Base-by-base conservation (phyloP, 2,888 invertebrate genomes). In the Volucella inanis region DNA sequence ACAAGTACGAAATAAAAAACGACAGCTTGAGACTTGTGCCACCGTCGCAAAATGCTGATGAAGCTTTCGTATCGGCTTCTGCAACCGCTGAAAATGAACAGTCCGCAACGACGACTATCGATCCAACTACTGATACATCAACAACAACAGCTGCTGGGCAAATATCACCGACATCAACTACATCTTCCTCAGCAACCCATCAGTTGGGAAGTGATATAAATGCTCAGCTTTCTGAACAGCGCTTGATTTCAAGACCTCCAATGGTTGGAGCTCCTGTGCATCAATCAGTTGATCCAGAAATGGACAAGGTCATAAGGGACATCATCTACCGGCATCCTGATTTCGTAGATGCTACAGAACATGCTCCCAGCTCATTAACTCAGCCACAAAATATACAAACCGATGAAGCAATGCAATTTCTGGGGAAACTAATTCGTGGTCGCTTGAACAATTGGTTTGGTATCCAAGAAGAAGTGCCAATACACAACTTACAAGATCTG, bases 221-320 rank as follows among this genome's bases (percentile, higher is more conserved):
- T 31, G 31, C 31, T 31, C 31, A 31, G 31, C 6, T 31, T 6
- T 31, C 31, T 54, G 72, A 8, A 11, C 57, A 64, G 79, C 18
- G 71, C 68, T 43, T 49, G 61, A 39, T 43, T 41, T 39, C 15
- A 3, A 14, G 38, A 15, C 85, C 31, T 31, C 31, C 9, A 85
- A 72, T 45, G 8, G 47, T 77, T 22, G 67, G 79, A 39, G 62
- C 79, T 22, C 88, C 87, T 47, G 86, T 87, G 45, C 88, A 88
- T 45, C 88, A 87, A 22, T n/a, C 52, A 4, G 41, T 68, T 22
- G 88, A 90, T 74, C 87, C 88, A 2, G 88, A 90, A 3, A 88
- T 91, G 71, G 91, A 91, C 76, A 88, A 87, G 65, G 88, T 91
- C 2, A 91, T 91, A 14, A 87, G 89, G 9, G 89, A 89, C 43